These are phyloP conservation scores for Lytechinus variegatus DNA, from an alignment of 35 echinoderm and acorn worm species.

Conservation along the genomic window DNA sequence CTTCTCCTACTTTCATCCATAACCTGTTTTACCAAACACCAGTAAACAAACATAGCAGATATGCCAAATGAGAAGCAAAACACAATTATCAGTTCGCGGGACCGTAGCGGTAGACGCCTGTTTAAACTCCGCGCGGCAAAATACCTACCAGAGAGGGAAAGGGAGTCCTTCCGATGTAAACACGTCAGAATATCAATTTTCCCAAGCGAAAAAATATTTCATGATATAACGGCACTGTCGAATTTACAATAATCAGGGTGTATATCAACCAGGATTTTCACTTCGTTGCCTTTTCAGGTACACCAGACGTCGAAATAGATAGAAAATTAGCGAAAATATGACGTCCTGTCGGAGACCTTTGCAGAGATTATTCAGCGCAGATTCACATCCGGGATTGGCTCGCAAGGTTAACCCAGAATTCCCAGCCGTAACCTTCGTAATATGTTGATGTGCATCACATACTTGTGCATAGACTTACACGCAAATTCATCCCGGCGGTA, in stretches of 20 bases:
- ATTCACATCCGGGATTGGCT: constrained; percentile 53
- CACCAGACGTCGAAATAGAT: not conserved
- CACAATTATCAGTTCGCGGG: constrained; percentile 17
- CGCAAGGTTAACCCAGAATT: constrained; percentile 44
- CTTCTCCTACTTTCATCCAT: not conserved
- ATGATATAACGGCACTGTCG: not conserved
- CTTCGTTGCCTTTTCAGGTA: not conserved
- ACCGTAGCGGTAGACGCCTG: not conserved
- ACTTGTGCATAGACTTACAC: constrained; percentile 24
- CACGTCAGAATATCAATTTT: constrained; percentile 2
- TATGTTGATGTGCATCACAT: constrained; percentile 31
- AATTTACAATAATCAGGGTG: not conserved
- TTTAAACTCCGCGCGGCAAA: constrained; percentile 38
- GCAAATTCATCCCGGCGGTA: not conserved
- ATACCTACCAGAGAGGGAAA: not conserved
- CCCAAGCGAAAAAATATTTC: not conserved
- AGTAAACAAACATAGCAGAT: too few relatives aligned
- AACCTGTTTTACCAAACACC: too few relatives aligned
- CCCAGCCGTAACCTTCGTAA: constrained; percentile 27
- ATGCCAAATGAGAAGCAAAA: not conserved
- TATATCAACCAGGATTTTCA: not conserved
- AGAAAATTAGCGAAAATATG: not conserved
- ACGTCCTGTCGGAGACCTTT: not conserved
- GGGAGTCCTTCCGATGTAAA: constrained; percentile 45
- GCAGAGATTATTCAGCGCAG: not conserved